Evolutionary conservation across 2,888 invertebrate species (phyloP).

Genomic region (Hirtodrosophila alboralis): DNA sequence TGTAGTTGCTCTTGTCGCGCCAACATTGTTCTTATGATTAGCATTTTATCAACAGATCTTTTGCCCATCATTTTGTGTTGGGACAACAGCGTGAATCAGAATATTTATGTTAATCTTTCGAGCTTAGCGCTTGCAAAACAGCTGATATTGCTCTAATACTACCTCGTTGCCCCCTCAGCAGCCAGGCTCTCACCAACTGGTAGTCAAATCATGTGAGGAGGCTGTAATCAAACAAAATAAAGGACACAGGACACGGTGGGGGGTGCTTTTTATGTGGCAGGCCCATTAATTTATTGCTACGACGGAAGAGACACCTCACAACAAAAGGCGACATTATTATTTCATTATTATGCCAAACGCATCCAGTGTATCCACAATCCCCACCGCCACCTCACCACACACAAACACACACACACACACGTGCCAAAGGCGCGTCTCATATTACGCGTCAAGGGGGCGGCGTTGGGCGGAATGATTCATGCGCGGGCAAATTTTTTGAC

Average conservation of each 20-base stretch:
- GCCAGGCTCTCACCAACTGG: constrained; percentile 39
- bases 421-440: constrained; percentile 52
- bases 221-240: constrained; percentile 59
- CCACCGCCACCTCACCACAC: constrained; percentile 15
- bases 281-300: constrained; percentile 76
- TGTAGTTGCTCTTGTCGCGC: constrained; percentile 37
- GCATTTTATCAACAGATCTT: constrained; percentile 75
- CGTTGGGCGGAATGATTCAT: constrained; percentile 67
- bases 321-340: constrained; percentile 79
- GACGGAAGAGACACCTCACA: constrained; percentile 65
- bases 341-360: constrained; percentile 79
- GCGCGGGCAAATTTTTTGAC: constrained; percentile 71
- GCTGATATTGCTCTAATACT: constrained; percentile 53
- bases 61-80: constrained; percentile 60
- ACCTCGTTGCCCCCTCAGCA: neutral
- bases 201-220: constrained; percentile 50
- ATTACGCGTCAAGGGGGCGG: constrained; percentile 54
- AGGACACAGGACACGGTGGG: constrained; percentile 46
- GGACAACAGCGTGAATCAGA: constrained; percentile 50
- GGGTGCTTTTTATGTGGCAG: constrained; percentile 72
- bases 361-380: constrained; percentile 52
- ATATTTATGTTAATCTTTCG: constrained; percentile 71
- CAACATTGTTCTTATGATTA: constrained; percentile 74
- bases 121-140: constrained; percentile 53
- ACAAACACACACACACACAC: constrained; percentile 23